phyloP scores from a whole-genome alignment of 1,140 invertebrate species.

The Chrysopa pallens region DNA sequence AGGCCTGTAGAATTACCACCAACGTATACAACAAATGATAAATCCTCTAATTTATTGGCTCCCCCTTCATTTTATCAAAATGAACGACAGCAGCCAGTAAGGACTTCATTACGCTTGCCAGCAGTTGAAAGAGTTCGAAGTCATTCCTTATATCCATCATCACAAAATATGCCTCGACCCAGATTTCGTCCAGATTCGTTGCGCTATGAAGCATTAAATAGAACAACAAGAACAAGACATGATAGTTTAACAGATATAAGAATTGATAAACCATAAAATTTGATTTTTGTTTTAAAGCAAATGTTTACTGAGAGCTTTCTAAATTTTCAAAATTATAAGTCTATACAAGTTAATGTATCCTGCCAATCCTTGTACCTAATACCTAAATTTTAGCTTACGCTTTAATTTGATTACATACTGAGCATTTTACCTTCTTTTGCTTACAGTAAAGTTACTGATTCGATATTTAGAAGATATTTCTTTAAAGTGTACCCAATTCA shows the following conservation, averaged over 20 bases:
- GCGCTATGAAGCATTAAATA: background rate
- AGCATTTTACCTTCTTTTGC: too few relatives aligned
- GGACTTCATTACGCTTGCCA: background rate
- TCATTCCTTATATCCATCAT: background rate
- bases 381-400: too few relatives aligned
- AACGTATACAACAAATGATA: background rate
- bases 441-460: too few relatives aligned
- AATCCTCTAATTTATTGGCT: too few relatives aligned
- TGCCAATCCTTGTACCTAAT: too few relatives aligned
- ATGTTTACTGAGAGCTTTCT: too few relatives aligned
- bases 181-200: background rate
- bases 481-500: too few relatives aligned
- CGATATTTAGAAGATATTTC: too few relatives aligned
- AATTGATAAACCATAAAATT: conserved; percentile 1
- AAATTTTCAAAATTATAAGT: too few relatives aligned
- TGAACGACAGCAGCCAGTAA: conserved; percentile 1
- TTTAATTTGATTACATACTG: too few relatives aligned
- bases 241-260: conserved; percentile 2
- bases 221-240: background rate
- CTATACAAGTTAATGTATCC: too few relatives aligned
- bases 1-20: conserved; percentile 18
- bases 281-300: too few relatives aligned
- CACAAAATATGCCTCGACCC: background rate
- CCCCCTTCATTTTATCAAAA: background rate
- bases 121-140: background rate